Percentiles rank a stretch among this genome's conserved stretches.
Conservation (phyloP, 92 coral and sea anemone genomes). For the Phymanthus crucifer region DNA sequence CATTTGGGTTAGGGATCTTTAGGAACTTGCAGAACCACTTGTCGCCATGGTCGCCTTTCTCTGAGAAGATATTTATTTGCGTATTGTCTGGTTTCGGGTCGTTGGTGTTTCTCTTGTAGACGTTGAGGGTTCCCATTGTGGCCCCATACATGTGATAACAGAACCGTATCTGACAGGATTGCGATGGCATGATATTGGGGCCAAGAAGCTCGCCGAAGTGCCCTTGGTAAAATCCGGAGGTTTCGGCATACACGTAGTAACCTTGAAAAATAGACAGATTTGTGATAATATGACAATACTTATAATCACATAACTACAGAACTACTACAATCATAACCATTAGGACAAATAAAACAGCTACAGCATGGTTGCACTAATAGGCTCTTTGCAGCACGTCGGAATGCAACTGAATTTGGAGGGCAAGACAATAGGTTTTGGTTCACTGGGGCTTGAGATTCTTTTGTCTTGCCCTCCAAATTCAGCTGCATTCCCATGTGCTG, state of each 20-base stretch:
- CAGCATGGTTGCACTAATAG: too few species aligned
- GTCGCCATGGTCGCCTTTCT: slow-evolving; percentile 56
- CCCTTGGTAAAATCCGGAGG: slow-evolving; percentile 50
- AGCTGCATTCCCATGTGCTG: too few species aligned
- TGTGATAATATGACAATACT: not conserved
- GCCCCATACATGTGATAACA: slow-evolving; percentile 82
- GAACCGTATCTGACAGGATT: slow-evolving; percentile 61
- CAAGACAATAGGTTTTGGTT: too few species aligned
- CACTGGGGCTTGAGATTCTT: too few species aligned
- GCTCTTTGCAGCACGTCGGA: too few species aligned
- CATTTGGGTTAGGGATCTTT: slow-evolving; percentile 48
- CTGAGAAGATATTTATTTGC: slow-evolving; percentile 47
- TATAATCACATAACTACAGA: not conserved
- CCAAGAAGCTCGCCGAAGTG: slow-evolving; percentile 90
- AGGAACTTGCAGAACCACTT: slow-evolving; percentile 50
- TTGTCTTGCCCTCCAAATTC: too few species aligned
- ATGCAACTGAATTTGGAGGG: too few species aligned
- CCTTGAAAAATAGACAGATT: slow-evolving; percentile 47
- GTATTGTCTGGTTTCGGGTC: slow-evolving; percentile 75
- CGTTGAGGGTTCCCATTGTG: slow-evolving; percentile 67
- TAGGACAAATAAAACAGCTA: not conserved
- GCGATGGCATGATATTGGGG: slow-evolving; percentile 70
- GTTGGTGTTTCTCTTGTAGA: slow-evolving; percentile 60
- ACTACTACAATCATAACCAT: not conserved
- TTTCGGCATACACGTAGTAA: slow-evolving; percentile 82